Evolutionary conservation across 2,888 invertebrate species (phyloP).

Genomic region (Omphaloscelis lunosa): DNA sequence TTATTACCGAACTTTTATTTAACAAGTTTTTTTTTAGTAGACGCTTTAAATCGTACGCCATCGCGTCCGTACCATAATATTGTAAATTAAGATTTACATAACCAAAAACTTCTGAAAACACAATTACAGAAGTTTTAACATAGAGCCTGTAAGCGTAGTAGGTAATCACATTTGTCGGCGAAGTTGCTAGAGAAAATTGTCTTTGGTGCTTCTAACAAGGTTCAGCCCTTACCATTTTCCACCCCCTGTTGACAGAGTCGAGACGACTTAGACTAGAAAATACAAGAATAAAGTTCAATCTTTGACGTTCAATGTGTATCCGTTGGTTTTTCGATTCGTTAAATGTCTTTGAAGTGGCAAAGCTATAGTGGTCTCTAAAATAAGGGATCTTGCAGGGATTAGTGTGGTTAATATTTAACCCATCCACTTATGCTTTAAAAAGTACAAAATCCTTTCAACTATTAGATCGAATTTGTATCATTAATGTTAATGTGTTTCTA

Average conservation of each 20-base stretch:
- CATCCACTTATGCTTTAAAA: background rate
- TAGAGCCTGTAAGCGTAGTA: constrained; percentile 81
- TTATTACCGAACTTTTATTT: constrained; percentile 60
- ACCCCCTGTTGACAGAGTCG: constrained; percentile 59
- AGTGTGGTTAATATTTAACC: background rate
- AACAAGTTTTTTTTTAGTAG: constrained; percentile 61
- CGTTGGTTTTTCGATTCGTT: constrained; percentile 41
- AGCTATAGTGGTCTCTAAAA: constrained; percentile 10
- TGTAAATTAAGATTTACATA: constrained; percentile 86
- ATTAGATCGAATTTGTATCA: background rate
- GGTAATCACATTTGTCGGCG: constrained; percentile 86
- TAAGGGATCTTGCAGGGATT: background rate
- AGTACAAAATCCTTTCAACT: background rate
- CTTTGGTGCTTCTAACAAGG: constrained; percentile 83
- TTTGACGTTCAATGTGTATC: constrained; percentile 43
- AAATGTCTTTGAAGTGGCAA: constrained; percentile 28
- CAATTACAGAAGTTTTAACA: constrained; percentile 88
- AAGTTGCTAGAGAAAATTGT: constrained; percentile 87
- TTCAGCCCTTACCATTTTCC: constrained; percentile 72
- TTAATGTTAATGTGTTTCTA: background rate
- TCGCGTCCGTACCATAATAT: constrained; percentile 74
- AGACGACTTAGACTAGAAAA: constrained; percentile 54
- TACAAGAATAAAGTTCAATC: constrained; percentile 40
- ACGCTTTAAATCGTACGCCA: constrained; percentile 64
- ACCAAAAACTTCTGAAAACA: constrained; percentile 85